Evolutionary conservation across 2,113 vertebrate species (phyloP), one percentile per base, ranked within the genome.

Genomic region (Lethenteron camtschaticum): DNA sequence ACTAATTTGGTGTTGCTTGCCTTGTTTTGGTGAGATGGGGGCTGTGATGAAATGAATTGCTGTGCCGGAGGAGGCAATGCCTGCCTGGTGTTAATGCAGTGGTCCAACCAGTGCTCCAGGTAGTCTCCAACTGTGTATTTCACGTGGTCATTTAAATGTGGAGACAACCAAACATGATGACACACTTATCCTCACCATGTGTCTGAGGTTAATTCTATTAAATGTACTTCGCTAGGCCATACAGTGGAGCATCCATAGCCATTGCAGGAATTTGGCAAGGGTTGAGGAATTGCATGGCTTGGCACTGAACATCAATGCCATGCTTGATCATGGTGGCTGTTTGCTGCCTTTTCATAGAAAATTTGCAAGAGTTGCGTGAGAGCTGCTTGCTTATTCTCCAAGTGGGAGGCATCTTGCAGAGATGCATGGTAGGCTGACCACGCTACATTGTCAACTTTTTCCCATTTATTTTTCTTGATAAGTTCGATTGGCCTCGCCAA

Each of bases 141-240:
- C 59, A 63, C 59, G 16, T 63, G 13, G 59, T 18, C 8, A 63
- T 63, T 18, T 63, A 13, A 63, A 63, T 63, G 16, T 63, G 59
- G 59, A 63, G 59, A 14, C 59, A 13, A 63, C 59, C 59, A 63
- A 63, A 63, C 16, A 63, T 63, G 59, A 63, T 63, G 59, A 63
- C 59, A 63, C 7, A 63, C 59, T 63, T 63, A 18, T 63, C 59
- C 4, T 63, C 59, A 6, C 59, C 59, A 63, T 13, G 59, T 63
- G 59, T 63, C 13, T 63, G 59, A 63, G 59, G 16, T 6, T 6
- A 63, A 18, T 18, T 14, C 13, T 1, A 63, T 18, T 8, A 7
- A 63, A 63, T 63, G 8, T 63, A 63, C 16, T 63, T 63, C 2
- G 59, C 59, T 18, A 63, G 59, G 59, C 16, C 16, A 63, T 63